Base-by-base conservation (phyloP, 1,140 invertebrate species). In the Cherax quadricarinatus region DNA sequence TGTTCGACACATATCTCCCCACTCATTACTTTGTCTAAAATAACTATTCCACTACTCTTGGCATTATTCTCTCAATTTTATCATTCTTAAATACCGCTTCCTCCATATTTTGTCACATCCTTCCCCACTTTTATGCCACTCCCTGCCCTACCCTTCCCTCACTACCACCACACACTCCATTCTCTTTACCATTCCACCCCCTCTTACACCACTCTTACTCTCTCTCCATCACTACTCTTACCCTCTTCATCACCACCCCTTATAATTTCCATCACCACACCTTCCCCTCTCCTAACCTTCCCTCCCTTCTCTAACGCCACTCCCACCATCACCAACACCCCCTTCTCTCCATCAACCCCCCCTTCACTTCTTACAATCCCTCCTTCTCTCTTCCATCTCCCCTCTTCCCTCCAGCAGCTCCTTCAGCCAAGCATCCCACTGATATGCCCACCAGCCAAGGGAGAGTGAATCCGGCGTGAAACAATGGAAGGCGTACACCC, bases 391-490 rank as follows among this genome's bases (percentile, higher is more conserved):
- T 75, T 62, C 24, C 73, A 3, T 21, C 62, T 3, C 66, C 84
- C 66, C 24, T 30, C 14, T 48, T n/a, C 70, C 41, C 70, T 14
- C 24, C 14, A 21, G 12, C 70, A 24, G 6, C 49, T 9, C 49
- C 73, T n/a, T 18, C 62, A 66, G 10, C 62, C 62, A 66, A 14
- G 73, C 49, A 51, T 79, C 73, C 73, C 21, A 41, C 86, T 79
- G 73, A 62, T 79, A 79, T 80, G 53, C 73, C 73, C 49, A 24
- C 24, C 86, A 88, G 53, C 86, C 66, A 86, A 75, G 62, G 48
- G 73, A 82, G 80, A 75, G 81, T 78, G 48, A 78, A 82, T 78
- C 82, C 88, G 78, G 66, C 88, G 82, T 90, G 88, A 90, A 90
- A 90, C 88, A 90, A 90, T 90, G 60, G 81, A 41, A 51, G 62